Percentiles rank a stretch among this genome's conserved stretches.
phyloP scores from a whole-genome alignment of 2,888 invertebrate genomes.

The Pedicia rivosa region DNA sequence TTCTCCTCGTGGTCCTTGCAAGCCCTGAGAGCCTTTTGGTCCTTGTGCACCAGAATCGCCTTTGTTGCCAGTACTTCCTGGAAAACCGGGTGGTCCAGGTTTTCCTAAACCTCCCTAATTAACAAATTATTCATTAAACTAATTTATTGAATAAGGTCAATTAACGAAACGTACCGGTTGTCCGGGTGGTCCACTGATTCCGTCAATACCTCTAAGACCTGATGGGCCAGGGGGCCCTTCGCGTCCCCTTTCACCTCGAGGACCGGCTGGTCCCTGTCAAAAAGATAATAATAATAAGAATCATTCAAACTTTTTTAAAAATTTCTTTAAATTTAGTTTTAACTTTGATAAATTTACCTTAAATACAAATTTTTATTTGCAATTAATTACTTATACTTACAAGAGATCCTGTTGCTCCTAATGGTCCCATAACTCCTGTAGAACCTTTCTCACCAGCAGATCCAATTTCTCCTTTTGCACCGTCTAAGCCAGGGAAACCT shows the following conservation, averaged over 20 bases:
- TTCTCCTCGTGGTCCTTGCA: slow-evolving; percentile 69
- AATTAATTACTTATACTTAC: slow-evolving; percentile 14
- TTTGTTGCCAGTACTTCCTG: slow-evolving; percentile 62
- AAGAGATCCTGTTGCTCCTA: slow-evolving; percentile 46
- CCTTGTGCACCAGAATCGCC: slow-evolving; percentile 62
- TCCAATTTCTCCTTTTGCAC: slow-evolving; percentile 68
- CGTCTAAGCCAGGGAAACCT: slow-evolving; percentile 64
- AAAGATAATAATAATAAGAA: slow-evolving; percentile 7
- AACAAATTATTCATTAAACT: slow-evolving; percentile 3
- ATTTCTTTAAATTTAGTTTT: not conserved
- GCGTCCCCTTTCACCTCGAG: slow-evolving; percentile 68
- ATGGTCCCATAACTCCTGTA: slow-evolving; percentile 50
- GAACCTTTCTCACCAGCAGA: slow-evolving; percentile 58
- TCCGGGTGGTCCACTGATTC: slow-evolving; percentile 62
- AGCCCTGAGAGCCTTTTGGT: slow-evolving; percentile 65
- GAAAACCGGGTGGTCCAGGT: slow-evolving; percentile 70
- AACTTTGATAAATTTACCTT: not conserved
- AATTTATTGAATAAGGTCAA: slow-evolving; percentile 3
- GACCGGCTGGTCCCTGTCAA: slow-evolving; percentile 55
- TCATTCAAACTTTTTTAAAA: slow-evolving; percentile 2
- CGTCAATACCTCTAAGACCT: slow-evolving; percentile 65
- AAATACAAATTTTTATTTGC: not conserved
- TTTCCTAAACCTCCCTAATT: slow-evolving; percentile 61
- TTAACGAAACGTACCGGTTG: slow-evolving; percentile 38
- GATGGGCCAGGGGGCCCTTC: slow-evolving; percentile 67